Conservation (phyloP, 2,113 vertebrate species). For the Oryctolagus cuniculus region mOryCun1.1 NC_091442.1:65496501-65497000, state of each 20-base stretch:
- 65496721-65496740: not conserved
- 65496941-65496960: not conserved
- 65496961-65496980: not conserved
- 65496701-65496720: slow-evolving; percentile 8
- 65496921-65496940: not conserved
- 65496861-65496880: not conserved
- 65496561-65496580: too few species aligned
- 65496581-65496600: too few species aligned
- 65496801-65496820: not conserved
- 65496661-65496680: too few species aligned
- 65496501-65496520: not conserved
- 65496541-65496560: too few species aligned
- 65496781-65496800: not conserved
- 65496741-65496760: not conserved
- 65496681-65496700: too few species aligned
- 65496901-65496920: not conserved
- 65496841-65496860: not conserved
- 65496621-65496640: too few species aligned
- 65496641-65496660: too few species aligned
- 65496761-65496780: slow-evolving; percentile 25
- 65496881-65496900: not conserved
- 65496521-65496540: too few species aligned
- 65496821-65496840: not conserved
- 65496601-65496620: too few species aligned
- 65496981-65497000: not conserved